phyloP scores from a whole-genome alignment of 2,888 invertebrate genomes.

The Athetis lepigone region DNA sequence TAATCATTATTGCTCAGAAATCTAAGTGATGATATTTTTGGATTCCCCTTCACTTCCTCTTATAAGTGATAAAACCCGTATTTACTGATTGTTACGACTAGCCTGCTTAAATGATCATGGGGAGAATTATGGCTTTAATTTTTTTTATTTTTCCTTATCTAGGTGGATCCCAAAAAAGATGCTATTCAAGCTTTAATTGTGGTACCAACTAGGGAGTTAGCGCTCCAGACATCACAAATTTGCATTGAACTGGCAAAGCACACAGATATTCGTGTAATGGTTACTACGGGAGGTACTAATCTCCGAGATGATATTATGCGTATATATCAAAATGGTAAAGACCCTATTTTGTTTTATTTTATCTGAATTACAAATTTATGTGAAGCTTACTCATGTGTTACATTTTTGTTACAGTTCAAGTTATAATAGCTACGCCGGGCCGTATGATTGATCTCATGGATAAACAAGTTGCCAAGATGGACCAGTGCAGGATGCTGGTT shows the following conservation, averaged over 20 bases:
- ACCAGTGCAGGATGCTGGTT: slow-evolving; percentile 98
- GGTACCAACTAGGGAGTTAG: slow-evolving; percentile 99
- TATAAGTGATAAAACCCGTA: slow-evolving; percentile 84
- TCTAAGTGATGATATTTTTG: slow-evolving; percentile 84
- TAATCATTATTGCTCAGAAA: not conserved
- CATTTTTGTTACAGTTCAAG: slow-evolving; percentile 93
- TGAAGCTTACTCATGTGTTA: slow-evolving; percentile 15
- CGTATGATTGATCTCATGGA: slow-evolving; percentile 99
- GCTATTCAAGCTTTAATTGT: slow-evolving; percentile 99
- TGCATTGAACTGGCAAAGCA: slow-evolving; percentile 99
- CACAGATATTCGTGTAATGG: slow-evolving; percentile 99
- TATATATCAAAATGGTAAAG: slow-evolving; percentile 98
- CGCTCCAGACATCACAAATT: slow-evolving; percentile 99
- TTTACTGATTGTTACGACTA: slow-evolving; percentile 52
- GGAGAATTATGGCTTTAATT: slow-evolving; percentile 12
- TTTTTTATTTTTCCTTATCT: slow-evolving; percentile 48
- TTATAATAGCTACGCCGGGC: slow-evolving; percentile 99
- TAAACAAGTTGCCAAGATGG: slow-evolving; percentile 98
- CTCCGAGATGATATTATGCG: slow-evolving; percentile 99
- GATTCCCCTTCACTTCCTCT: slow-evolving; percentile 89
- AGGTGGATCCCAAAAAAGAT: slow-evolving; percentile 96
- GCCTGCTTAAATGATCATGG: not conserved
- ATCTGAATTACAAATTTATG: not conserved
- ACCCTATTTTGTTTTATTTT: slow-evolving; percentile 32
- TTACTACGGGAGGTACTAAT: slow-evolving; percentile 99